Percentiles rank a stretch among this genome's conserved stretches.
Evolutionary conservation across 2,888 invertebrate genomes (phyloP).

Genomic region (Epinotia demarniana): DNA sequence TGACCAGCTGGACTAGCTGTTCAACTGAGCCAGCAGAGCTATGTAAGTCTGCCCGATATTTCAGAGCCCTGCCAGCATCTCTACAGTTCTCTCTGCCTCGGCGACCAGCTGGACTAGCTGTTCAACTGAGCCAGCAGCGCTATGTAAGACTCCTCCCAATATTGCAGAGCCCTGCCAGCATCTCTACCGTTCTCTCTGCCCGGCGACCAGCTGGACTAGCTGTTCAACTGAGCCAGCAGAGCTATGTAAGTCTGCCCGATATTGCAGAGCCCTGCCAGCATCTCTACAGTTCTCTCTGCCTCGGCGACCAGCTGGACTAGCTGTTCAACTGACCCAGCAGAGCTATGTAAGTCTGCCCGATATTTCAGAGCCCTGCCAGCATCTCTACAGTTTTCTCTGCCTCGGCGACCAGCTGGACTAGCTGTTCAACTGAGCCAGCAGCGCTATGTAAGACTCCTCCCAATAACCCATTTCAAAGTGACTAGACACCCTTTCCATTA

Average conservation of each 20-base stretch:
- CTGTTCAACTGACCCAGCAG: not conserved
- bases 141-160: no score
- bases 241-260: conserved; percentile 86
- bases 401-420: not conserved
- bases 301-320: not conserved
- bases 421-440: not conserved
- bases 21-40: not conserved
- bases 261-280: not conserved
- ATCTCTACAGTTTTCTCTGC: not conserved
- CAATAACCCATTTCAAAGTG: no score
- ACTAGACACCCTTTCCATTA: no score
- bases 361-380: not conserved
- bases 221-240: conserved; percentile 91
- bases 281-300: not conserved
- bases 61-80: not conserved
- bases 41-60: not conserved
- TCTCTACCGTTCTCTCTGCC: not conserved
- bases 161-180: not conserved
- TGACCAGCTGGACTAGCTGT: not conserved
- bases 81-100: not conserved
- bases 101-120: not conserved
- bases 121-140: not conserved
- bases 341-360: no score
- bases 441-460: no score
- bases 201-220: no score